Evolutionary conservation across 2,797 vertebrate genomes (phyloP).

Genomic region (Brachymystax lenok): DNA sequence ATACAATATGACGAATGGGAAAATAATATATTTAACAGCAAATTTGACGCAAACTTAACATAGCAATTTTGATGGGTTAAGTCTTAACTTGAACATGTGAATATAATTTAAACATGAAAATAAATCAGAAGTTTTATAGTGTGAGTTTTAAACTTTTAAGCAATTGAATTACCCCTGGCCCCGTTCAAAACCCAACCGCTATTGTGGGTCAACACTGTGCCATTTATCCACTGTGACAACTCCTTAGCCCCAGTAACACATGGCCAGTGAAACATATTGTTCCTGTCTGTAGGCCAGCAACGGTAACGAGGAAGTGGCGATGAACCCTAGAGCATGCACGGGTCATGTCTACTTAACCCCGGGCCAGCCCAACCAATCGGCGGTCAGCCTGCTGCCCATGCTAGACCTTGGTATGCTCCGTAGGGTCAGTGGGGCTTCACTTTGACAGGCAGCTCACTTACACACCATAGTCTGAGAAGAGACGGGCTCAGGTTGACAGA

Average conservation of each 20-base stretch:
- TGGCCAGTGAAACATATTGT: conserved; percentile 64
- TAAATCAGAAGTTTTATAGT: conserved; percentile 26
- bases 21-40: conserved; percentile 8
- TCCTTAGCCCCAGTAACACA: conserved; percentile 60
- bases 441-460: conserved; percentile 45
- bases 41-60: conserved; percentile 22
- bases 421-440: conserved; percentile 57
- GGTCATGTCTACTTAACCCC: conserved; percentile 83
- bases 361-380: conserved; percentile 68
- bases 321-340: conserved; percentile 68
- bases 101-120: conserved; percentile 35
- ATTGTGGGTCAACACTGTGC: conserved; percentile 67
- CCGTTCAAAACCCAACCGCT: conserved; percentile 12
- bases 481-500: conserved; percentile 48
- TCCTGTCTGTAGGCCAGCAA: conserved; percentile 67
- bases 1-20: conserved; percentile 24
- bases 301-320: conserved; percentile 71
- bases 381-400: conserved; percentile 64
- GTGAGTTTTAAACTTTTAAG: not conserved
- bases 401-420: conserved; percentile 64
- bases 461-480: conserved; percentile 5
- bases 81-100: not conserved
- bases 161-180: conserved; percentile 27
- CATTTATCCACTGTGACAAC: conserved; percentile 51
- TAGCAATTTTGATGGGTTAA: not conserved